Evolutionary conservation across 2,888 invertebrate genomes (phyloP).

Genomic region (Drosophila limbata): DNA sequence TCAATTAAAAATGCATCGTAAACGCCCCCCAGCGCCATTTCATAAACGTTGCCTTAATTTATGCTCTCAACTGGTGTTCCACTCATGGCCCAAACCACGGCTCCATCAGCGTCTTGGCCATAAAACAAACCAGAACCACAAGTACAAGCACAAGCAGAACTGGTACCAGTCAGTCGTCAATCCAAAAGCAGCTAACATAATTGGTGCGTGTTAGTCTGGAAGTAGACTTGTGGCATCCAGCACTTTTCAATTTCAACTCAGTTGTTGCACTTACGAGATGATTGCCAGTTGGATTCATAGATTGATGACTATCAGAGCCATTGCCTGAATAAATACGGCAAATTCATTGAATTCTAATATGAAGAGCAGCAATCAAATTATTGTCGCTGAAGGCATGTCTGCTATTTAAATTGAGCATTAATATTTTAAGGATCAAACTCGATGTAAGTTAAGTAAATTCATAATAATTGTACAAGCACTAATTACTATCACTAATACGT

Average conservation of each 20-base stretch:
- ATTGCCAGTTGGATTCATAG: conserved; percentile 59
- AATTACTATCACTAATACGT: too few species aligned
- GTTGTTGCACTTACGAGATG: conserved; percentile 42
- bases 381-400: not conserved
- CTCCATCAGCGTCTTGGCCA: conserved; percentile 53
- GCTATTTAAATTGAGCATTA: not conserved
- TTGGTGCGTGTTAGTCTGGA: conserved; percentile 26
- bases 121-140: conserved; percentile 70
- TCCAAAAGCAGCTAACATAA: conserved; percentile 35
- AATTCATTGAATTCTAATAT: conserved; percentile 28
- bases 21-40: conserved; percentile 78
- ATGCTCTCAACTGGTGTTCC: conserved; percentile 53
- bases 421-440: not conserved
- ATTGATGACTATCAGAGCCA: conserved; percentile 36
- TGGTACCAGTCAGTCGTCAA: conserved; percentile 28
- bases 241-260: conserved; percentile 37
- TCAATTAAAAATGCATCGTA: conserved; percentile 81
- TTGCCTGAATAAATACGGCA: conserved; percentile 23
- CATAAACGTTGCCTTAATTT: conserved; percentile 76
- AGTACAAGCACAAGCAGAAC: conserved; percentile 9
- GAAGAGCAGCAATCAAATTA: not conserved
- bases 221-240: conserved; percentile 19
- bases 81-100: conserved; percentile 13
- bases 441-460: not conserved
- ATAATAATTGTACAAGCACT: too few species aligned